phyloP scores from a whole-genome alignment of 1,140 invertebrate species.

The Euglossa dilemma region DNA sequence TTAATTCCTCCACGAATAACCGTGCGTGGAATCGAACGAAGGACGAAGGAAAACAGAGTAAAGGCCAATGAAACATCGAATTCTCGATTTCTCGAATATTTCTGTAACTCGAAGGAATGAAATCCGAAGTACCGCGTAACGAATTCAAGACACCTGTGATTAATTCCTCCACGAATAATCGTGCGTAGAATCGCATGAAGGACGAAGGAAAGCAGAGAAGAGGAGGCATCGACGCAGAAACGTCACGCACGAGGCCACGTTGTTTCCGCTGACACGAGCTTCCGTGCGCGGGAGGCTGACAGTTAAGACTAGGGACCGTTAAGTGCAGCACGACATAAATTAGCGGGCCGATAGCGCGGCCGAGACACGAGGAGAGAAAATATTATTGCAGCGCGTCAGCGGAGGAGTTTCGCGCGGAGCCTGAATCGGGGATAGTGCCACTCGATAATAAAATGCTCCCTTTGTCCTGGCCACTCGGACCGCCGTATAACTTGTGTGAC shows the following conservation, averaged over 20 bases:
- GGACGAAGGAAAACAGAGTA: no score
- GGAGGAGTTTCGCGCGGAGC: constrained; percentile 30
- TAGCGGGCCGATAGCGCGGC: constrained; percentile 62
- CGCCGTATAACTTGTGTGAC: constrained; percentile 55
- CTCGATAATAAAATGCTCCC: constrained; percentile 75
- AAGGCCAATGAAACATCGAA: no score
- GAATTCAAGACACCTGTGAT: no score
- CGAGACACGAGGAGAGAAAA: constrained; percentile 71
- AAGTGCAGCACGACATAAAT: constrained; percentile 66
- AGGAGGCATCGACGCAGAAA: not conserved
- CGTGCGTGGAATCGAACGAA: no score
- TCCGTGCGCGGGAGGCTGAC: constrained; percentile 27
- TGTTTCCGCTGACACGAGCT: constrained; percentile 10
- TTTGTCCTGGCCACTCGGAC: constrained; percentile 60
- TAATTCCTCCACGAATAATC: not conserved
- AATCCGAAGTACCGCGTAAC: no score
- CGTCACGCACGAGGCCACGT: not conserved
- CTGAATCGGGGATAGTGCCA: constrained; percentile 37
- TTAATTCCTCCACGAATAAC: not conserved
- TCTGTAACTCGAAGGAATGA: no score
- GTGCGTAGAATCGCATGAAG: constrained; percentile 21
- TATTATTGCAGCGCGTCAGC: constrained; percentile 65
- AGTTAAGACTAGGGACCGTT: constrained; percentile 35
- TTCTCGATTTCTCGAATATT: no score
- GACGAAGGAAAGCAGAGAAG: not conserved